phyloP scores from a whole-genome alignment of 2,113 vertebrate genomes.

The Oreochromis spilurus region DNA sequence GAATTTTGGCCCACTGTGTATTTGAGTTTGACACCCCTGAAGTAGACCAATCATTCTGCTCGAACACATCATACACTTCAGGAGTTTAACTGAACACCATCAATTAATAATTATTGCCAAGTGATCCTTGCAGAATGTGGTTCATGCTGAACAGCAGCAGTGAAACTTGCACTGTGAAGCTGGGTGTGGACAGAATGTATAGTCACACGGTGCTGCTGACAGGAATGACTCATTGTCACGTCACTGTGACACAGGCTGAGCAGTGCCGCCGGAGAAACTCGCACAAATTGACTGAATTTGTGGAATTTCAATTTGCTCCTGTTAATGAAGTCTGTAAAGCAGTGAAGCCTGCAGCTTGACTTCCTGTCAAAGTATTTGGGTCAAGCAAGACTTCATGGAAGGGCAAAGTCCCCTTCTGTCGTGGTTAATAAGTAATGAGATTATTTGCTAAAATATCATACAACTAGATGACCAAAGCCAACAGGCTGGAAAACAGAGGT shows the following conservation, averaged over 20 bases:
- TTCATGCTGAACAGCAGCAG: background rate
- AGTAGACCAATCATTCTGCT: background rate
- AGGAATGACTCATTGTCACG: conserved; percentile 18
- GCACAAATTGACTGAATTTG: background rate
- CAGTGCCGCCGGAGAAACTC: background rate
- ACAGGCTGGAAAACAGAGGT: background rate
- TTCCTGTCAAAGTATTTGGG: background rate
- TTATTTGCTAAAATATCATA: background rate
- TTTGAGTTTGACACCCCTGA: no score
- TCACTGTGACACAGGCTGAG: background rate
- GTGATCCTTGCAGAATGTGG: background rate
- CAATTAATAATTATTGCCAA: background rate
- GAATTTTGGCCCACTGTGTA: no score
- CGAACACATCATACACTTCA: background rate
- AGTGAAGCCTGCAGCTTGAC: background rate
- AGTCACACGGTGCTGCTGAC: conserved; percentile 21
- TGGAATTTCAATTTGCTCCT: background rate
- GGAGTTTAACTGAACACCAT: background rate
- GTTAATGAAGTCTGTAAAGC: background rate
- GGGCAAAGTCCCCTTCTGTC: conserved; percentile 37
- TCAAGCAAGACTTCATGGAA: background rate
- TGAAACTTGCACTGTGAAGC: background rate
- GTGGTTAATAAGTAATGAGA: conserved; percentile 44
- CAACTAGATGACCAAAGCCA: background rate
- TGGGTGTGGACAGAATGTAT: conserved; percentile 3